These are phyloP conservation scores for Scaptomyza tumidula DNA, from an alignment of 2,888 invertebrate species.

Conservation along the genomic window DNA sequence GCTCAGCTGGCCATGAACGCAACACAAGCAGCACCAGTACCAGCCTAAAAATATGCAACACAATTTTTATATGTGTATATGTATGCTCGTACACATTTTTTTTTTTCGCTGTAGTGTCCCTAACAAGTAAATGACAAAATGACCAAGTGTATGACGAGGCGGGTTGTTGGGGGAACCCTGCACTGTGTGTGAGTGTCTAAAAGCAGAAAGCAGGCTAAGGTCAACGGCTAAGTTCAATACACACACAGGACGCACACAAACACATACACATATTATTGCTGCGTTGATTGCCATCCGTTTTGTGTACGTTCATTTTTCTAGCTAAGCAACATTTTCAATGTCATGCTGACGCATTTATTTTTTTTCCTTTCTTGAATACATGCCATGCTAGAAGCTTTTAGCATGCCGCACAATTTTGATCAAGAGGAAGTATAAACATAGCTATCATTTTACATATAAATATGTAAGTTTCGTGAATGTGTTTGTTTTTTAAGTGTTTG, in stretches of 20 bases:
- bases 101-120: conserved; percentile 34
- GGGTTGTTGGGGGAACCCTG: background rate
- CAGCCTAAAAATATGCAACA: conserved; percentile 68
- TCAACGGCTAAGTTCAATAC: conserved; percentile 75
- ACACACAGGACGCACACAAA: conserved; percentile 17
- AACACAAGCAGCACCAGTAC: conserved; percentile 28
- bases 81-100: background rate
- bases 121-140: conserved; percentile 65
- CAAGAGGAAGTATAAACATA: conserved; percentile 29
- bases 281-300: conserved; percentile 75
- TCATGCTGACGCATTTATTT: conserved; percentile 47
- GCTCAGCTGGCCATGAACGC: conserved; percentile 53
- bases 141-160: conserved; percentile 49
- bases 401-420: conserved; percentile 21
- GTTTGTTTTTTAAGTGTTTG: background rate
- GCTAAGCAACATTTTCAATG: conserved; percentile 66
- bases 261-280: conserved; percentile 47
- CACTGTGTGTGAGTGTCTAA: conserved; percentile 4
- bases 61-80: conserved; percentile 22
- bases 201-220: conserved; percentile 69
- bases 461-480: conserved; percentile 21
- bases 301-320: conserved; percentile 28
- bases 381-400: conserved; percentile 58
- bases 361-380: conserved; percentile 64
- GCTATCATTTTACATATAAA: conserved; percentile 3